Evolutionary conservation across 2,888 invertebrate species (phyloP), one percentile per base, ranked within the genome.

Genomic region (Callyntrura guangdongensis): DNA sequence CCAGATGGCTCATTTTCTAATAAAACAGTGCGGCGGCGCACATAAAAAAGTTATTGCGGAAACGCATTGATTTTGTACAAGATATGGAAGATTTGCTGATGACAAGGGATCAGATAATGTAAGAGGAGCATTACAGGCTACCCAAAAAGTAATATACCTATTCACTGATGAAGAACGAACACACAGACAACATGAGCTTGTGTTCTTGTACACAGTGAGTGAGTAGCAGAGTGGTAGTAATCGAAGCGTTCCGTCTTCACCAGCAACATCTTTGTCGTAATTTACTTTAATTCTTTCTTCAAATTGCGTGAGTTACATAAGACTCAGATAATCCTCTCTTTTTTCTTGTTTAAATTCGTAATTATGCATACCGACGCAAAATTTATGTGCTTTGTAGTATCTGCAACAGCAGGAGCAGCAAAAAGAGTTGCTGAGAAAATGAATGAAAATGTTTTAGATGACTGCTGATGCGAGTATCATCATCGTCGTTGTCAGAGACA

Each of bases 61-160:
- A 88, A 82, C 59, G 88, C 72, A 82, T 82, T 72, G 88, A 88
- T 88, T 59, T 59, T 56, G 20, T 72, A 36, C 45, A 81, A 72
- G 88, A 88, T 88, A 88, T 56, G 82, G 69, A 72, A 88, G 88
- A 88, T 88, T 88, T 88, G 88, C 82, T 88, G 88, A 82, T 59
- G 88, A 88, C 88, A 72, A 47, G 56, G 59, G 82, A 88, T 88
- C 81, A 82, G 88, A 88, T 88, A 82, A 69, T 36, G 36, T 36
- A 36, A 36, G 6, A 36, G 36, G 6, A 47, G 20, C 20, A 22
- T 49, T 49, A 49, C 22, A 4, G 47, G 49, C 22, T 47, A 47
- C 47, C 49, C 74, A 74, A 14, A 49, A 74, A 49, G 49, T 22
- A 49, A 74, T 74, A 47, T 72, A 74, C 74, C 74, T 49, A 49